Evolutionary conservation across 23 tunicate species (phyloP).

Genomic region (Oikopleura albicans): DNA sequence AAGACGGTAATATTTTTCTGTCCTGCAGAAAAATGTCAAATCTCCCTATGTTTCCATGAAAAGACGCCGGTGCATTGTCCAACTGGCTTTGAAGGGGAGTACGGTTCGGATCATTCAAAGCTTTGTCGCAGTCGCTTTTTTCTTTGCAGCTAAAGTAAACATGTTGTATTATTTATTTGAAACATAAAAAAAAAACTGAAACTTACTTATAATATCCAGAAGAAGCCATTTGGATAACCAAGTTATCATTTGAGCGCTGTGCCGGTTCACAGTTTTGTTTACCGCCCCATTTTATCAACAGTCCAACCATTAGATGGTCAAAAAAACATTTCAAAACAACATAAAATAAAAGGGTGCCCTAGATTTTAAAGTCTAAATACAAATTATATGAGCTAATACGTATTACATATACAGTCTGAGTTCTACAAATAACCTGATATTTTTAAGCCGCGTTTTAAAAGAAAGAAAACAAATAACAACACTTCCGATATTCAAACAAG

Average conservation of each 20-base stretch:
- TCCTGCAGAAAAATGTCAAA: neutral
- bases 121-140: conserved; percentile 17
- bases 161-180: too few species aligned
- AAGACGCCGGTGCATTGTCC: conserved; percentile 58
- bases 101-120: conserved; percentile 19
- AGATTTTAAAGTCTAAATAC: too few species aligned
- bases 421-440: too few species aligned
- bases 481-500: too few species aligned
- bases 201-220: conserved; percentile 53
- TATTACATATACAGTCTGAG: too few species aligned
- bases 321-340: too few species aligned
- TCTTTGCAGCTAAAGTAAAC: neutral
- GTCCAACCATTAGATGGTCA: too few species aligned
- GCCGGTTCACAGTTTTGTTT: neutral
- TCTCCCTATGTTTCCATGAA: conserved; percentile 27
- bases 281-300: neutral
- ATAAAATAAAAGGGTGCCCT: too few species aligned
- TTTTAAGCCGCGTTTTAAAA: too few species aligned
- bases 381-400: too few species aligned
- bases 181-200: too few species aligned
- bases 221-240: conserved; percentile 35
- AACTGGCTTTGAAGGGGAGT: conserved; percentile 22
- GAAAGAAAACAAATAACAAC: too few species aligned
- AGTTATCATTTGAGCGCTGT: neutral
- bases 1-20: neutral